These are phyloP conservation scores for Parnassius mnemosyne DNA, from an alignment of 2,888 invertebrate species.

Conservation along the genomic window DNA sequence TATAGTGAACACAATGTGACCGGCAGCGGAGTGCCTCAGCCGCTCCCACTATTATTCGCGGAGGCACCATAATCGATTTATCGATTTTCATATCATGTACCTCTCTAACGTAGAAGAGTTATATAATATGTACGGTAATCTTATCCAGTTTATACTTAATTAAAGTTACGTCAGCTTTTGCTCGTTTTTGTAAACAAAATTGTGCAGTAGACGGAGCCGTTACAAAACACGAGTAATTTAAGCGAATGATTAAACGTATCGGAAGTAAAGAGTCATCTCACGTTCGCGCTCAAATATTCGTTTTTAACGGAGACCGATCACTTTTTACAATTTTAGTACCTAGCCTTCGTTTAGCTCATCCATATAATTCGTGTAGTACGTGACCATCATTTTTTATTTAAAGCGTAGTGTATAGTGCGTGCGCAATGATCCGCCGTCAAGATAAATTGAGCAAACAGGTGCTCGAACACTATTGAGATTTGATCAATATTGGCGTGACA, in stretches of 20 bases:
- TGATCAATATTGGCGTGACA: background rate
- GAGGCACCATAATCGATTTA: slow-evolving; percentile 60
- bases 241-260: slow-evolving; percentile 61
- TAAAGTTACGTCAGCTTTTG: slow-evolving; percentile 46
- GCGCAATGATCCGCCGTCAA: slow-evolving; percentile 50
- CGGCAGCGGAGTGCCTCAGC: slow-evolving; percentile 59
- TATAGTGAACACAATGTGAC: slow-evolving; percentile 68
- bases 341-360: slow-evolving; percentile 58
- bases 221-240: slow-evolving; percentile 62
- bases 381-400: slow-evolving; percentile 61
- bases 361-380: slow-evolving; percentile 73
- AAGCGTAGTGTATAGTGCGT: slow-evolving; percentile 35
- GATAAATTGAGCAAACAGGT: slow-evolving; percentile 65
- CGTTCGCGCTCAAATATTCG: slow-evolving; percentile 39
- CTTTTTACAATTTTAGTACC: slow-evolving; percentile 65
- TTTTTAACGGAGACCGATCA: slow-evolving; percentile 52
- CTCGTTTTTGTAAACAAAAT: slow-evolving; percentile 22
- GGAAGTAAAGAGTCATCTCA: slow-evolving; percentile 56
- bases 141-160: slow-evolving; percentile 45
- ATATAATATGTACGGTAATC: slow-evolving; percentile 7
- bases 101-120: slow-evolving; percentile 28
- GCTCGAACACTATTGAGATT: slow-evolving; percentile 42
- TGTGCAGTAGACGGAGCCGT: slow-evolving; percentile 25
- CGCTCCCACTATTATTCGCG: slow-evolving; percentile 69
- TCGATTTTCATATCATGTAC: slow-evolving; percentile 39